Evolutionary conservation across 2,888 invertebrate species (phyloP).

Genomic region (Sussaba pulchella): DNA sequence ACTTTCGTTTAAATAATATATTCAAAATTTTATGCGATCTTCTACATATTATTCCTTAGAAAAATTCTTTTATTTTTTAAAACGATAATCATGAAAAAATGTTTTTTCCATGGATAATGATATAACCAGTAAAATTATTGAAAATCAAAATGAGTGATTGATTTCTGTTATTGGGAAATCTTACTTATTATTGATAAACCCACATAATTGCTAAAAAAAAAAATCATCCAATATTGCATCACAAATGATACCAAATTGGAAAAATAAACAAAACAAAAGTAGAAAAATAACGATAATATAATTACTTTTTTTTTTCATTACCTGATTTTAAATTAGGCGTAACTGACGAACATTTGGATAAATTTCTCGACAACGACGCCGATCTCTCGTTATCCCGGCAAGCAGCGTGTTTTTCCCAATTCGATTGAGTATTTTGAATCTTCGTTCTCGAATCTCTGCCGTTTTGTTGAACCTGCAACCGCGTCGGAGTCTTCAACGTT

Average conservation of each 20-base stretch:
- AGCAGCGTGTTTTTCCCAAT: conserved; percentile 66
- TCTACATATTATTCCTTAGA: too few relatives aligned
- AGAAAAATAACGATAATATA: neutral
- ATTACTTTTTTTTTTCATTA: conserved; percentile 48
- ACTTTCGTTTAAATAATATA: too few relatives aligned
- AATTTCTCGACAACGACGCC: conserved; percentile 46
- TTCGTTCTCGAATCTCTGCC: conserved; percentile 35
- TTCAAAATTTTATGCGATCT: too few relatives aligned
- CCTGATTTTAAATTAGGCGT: conserved; percentile 76
- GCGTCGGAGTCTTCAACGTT: neutral
- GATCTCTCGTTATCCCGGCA: conserved; percentile 53
- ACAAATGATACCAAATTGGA: neutral
- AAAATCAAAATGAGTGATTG: too few relatives aligned
- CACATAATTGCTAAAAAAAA: too few relatives aligned
- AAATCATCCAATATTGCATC: too few relatives aligned
- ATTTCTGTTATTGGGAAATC: too few relatives aligned
- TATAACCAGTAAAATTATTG: too few relatives aligned
- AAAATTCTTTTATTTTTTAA: too few relatives aligned
- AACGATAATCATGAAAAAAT: too few relatives aligned
- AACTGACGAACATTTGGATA: conserved; percentile 76
- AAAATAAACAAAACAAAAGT: neutral
- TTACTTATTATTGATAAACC: too few relatives aligned
- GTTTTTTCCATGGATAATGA: too few relatives aligned
- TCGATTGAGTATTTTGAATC: conserved; percentile 47
- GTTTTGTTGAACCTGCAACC: conserved; percentile 19